Conservation (phyloP, 2,113 vertebrate genomes). For the Planiliza haematocheilus region DNA sequence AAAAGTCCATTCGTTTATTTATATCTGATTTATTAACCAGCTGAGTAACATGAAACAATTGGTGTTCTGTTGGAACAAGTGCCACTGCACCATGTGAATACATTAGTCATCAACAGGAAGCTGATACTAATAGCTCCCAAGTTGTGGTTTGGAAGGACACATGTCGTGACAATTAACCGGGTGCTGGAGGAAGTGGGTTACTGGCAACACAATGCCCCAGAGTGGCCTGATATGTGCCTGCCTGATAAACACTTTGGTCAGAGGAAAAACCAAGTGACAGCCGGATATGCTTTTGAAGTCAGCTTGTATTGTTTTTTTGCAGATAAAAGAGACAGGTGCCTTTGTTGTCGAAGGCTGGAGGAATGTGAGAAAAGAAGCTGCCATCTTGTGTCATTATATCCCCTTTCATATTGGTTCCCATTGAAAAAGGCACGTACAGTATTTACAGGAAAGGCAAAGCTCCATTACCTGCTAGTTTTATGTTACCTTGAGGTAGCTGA, state of each 20-base stretch:
- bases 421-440: slow-evolving; percentile 62
- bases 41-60: slow-evolving; percentile 26
- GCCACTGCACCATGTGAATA: slow-evolving; percentile 21
- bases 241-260: slow-evolving; percentile 73
- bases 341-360: slow-evolving; percentile 66
- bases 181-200: slow-evolving; percentile 67
- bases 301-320: slow-evolving; percentile 72
- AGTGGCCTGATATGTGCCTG: slow-evolving; percentile 64
- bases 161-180: slow-evolving; percentile 68
- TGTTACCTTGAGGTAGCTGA: slow-evolving; percentile 70
- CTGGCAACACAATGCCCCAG: slow-evolving; percentile 73
- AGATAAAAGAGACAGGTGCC: slow-evolving; percentile 79
- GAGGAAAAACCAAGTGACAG: slow-evolving; percentile 73
- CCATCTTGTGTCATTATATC: slow-evolving; percentile 75
- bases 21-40: slow-evolving; percentile 22
- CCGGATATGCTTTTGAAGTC: slow-evolving; percentile 77
- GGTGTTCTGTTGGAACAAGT: slow-evolving; percentile 16
- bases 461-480: slow-evolving; percentile 73
- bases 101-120: slow-evolving; percentile 66
- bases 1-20: slow-evolving; percentile 19
- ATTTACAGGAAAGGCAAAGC: slow-evolving; percentile 72
- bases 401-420: slow-evolving; percentile 66
- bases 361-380: slow-evolving; percentile 60
- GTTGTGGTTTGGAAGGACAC: slow-evolving; percentile 68
- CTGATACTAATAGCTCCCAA: slow-evolving; percentile 53